Evolutionary conservation across 2,888 invertebrate species (phyloP), one percentile per base, ranked within the genome.

Genomic region (Drosophila mettleri): DNA sequence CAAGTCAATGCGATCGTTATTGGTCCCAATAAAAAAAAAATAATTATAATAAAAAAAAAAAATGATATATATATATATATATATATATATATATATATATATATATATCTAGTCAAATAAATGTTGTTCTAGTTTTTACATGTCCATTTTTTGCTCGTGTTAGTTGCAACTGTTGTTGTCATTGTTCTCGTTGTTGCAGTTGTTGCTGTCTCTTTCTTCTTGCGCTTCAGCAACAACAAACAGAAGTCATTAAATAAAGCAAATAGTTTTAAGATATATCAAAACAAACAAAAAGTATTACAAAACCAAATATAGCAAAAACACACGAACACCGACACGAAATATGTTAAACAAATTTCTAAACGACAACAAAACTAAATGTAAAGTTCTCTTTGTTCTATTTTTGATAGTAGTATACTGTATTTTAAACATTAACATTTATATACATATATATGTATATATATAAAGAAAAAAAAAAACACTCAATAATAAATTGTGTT

Each of bases 321-420:
- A 10, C 10, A 10, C n/a, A 24, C 7, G 12, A 2, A 24, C 9
- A 43, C n/a, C 14, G 24, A 36, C 10, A n/a, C 48, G 31, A 61
- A 48, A 12, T 27, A 54, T 29, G 39, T 18, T 20, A 24, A 48
- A 22, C 14, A 55, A 34, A 57, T 31, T 41, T 51, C 34, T 36
- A 41, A 31, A 29, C 16, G 39, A 43, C 43, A 62, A 59, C 58
- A 59, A 64, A 58, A 24, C 22, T 59, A 33, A 70, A 53, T 39
- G 51, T 51, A 22, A 66, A 78, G 73, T 82, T 82, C 65, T 66
- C 70, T 86, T 86, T 75, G 80, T 82, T 83, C 83, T 82, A 82
- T 82, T 82, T 82, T 86, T 82, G 82, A 82, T 82, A 82, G 86
- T 86, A 73, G 80, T 75, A 69, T 74, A 62, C 63, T 75, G 79